Conservation (phyloP, 2,113 vertebrate species). For the Turnix velox region DNA sequence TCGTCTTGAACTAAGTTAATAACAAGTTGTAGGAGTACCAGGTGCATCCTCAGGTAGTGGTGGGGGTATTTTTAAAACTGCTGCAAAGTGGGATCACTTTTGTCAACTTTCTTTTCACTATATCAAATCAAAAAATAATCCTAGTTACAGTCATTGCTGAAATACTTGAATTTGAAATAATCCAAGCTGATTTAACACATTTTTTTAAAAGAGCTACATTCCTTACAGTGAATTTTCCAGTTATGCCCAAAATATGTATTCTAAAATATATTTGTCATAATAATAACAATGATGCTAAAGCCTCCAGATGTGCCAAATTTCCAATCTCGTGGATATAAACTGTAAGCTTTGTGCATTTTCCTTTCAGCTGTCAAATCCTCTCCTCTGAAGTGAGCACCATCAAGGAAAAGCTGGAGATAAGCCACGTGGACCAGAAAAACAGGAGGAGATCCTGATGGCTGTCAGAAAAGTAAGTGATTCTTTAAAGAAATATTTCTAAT, state of each 20-base stretch:
- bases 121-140: neutral
- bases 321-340: neutral
- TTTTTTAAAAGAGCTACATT: neutral
- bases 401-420: neutral
- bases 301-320: neutral
- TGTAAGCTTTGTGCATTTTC: neutral
- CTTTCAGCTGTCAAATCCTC: neutral
- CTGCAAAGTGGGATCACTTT: neutral
- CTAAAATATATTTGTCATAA: neutral
- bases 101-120: neutral
- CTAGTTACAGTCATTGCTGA: neutral
- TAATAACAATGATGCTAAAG: neutral
- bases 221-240: neutral
- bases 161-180: neutral
- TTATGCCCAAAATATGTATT: constrained; percentile 4
- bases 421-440: neutral
- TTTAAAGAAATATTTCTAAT: neutral
- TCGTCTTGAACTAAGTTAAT: neutral
- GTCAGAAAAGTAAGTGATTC: constrained; percentile 8
- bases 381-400: neutral
- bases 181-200: neutral
- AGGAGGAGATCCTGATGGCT: neutral
- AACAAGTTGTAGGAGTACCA: neutral
- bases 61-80: neutral
- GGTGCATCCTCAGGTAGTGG: neutral